A percentile compares a stretch with the other conserved stretches of the same genome.
Conservation (phyloP, 1,140 invertebrate species). For the Xylocopa sonorina region DNA sequence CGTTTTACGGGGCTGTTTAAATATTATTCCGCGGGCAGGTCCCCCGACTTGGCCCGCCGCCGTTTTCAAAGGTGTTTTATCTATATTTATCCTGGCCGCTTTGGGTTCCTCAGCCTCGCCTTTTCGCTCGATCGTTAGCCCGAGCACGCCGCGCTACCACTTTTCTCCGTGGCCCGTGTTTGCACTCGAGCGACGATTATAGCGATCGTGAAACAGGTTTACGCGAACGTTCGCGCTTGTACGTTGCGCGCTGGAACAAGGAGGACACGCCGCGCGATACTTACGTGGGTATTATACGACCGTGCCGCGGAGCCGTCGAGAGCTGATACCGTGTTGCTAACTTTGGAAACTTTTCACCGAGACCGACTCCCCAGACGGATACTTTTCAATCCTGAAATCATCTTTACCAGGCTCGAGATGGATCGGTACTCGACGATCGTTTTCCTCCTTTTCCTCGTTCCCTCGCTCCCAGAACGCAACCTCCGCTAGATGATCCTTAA, state of each 20-base stretch:
- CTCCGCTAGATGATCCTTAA: too few relatives aligned
- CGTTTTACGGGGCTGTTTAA: constrained; percentile 47
- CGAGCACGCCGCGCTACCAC: not conserved
- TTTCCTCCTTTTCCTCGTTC: too few relatives aligned
- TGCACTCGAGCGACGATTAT: constrained; percentile 23
- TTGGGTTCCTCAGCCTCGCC: constrained; percentile 19
- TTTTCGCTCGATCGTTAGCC: constrained; percentile 20
- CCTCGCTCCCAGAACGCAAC: too few relatives aligned
- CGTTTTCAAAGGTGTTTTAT: constrained; percentile 23
- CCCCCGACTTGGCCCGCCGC: not conserved
- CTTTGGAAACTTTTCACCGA: not conserved
- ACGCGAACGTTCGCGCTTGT: constrained; percentile 11
- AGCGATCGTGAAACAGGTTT: constrained; percentile 28
- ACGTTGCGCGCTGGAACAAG: not conserved
- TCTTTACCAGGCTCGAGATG: too few relatives aligned
- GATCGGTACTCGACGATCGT: too few relatives aligned
- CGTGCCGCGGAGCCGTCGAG: too few relatives aligned
- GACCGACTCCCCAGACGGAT: not conserved
- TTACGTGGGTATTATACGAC: not conserved
- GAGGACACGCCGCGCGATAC: not conserved
- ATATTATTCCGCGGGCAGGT: constrained; percentile 29
- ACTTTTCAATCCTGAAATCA: too few relatives aligned
- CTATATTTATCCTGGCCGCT: constrained; percentile 31
- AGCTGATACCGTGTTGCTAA: too few relatives aligned
- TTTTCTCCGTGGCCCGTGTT: not conserved